A percentile compares a stretch with the other conserved stretches of the same genome.
These are phyloP conservation scores for Melitaea cinxia DNA, from an alignment of 1,140 invertebrate species.

Conservation along the genomic window DNA sequence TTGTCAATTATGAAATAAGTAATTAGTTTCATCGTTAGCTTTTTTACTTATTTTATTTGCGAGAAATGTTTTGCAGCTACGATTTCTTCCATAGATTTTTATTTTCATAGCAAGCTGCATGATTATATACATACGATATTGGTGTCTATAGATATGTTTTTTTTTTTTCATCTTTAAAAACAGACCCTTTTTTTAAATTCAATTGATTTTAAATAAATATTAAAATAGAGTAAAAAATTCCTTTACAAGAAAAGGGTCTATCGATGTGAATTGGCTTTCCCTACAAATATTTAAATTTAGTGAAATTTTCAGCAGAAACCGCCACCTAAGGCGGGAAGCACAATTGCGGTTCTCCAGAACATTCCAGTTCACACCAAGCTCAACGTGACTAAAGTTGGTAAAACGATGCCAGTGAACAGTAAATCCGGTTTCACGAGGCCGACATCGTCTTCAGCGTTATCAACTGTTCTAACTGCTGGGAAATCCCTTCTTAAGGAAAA, in stretches of 20 bases:
- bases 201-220: background rate
- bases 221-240: background rate
- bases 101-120: background rate
- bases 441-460: conserved; percentile 42
- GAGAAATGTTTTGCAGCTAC: background rate
- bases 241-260: background rate
- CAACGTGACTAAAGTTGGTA: conserved; percentile 62
- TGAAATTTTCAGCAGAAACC: conserved; percentile 49
- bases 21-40: background rate
- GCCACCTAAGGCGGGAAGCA: conserved; percentile 46
- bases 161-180: too few species aligned
- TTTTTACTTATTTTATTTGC: background rate
- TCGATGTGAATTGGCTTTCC: background rate
- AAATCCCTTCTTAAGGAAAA: conserved; percentile 68
- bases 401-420: conserved; percentile 59
- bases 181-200: background rate
- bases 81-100: background rate
- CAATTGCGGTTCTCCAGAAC: conserved; percentile 70
- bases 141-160: too few species aligned
- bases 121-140: background rate
- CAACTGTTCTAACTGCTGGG: conserved; percentile 61
- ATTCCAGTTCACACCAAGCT: conserved; percentile 68
- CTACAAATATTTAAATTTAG: background rate
- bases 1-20: background rate
- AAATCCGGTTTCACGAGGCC: conserved; percentile 54